These are phyloP conservation scores for Ganaspis brasiliensis DNA, from an alignment of 2,888 invertebrate species.

Conservation along the genomic window DNA sequence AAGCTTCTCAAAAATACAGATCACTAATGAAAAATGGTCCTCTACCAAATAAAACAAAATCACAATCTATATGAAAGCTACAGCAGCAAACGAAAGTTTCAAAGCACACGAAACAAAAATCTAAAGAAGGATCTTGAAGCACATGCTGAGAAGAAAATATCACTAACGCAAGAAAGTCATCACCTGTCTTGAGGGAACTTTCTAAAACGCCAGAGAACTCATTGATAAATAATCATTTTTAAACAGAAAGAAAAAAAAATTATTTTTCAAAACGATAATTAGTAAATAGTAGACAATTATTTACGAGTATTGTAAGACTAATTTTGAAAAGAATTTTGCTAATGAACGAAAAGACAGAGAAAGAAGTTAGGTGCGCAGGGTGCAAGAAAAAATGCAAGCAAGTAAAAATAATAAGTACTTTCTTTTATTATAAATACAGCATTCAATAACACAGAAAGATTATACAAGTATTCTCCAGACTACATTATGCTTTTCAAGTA, in stretches of 20 bases:
- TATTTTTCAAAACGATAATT: background rate
- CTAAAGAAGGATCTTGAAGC: conserved; percentile 4
- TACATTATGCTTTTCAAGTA: conserved; percentile 38
- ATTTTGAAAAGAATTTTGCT: conserved; percentile 27
- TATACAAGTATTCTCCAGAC: conserved; percentile 72
- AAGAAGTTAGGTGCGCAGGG: conserved; percentile 55
- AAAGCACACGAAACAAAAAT: conserved; percentile 26
- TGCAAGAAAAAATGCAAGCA: conserved; percentile 71
- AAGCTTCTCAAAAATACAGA: background rate
- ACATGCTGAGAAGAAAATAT: conserved; percentile 35
- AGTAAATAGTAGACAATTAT: background rate
- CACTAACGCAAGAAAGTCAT: conserved; percentile 20
- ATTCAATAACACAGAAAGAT: conserved; percentile 72
- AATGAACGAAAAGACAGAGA: conserved; percentile 62
- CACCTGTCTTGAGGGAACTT: background rate
- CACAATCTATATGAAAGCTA: conserved; percentile 1
- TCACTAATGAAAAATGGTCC: conserved; percentile 7
- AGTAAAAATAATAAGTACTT: conserved; percentile 75
- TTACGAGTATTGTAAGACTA: background rate
- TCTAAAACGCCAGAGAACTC: background rate
- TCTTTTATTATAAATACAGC: conserved; percentile 72
- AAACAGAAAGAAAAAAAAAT: background rate
- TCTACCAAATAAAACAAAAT: conserved; percentile 25
- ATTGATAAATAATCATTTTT: background rate
- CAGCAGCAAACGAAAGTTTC: conserved; percentile 20